Base-by-base conservation (phyloP, 2,888 invertebrate species). In the Epistrophe eligans region DNA sequence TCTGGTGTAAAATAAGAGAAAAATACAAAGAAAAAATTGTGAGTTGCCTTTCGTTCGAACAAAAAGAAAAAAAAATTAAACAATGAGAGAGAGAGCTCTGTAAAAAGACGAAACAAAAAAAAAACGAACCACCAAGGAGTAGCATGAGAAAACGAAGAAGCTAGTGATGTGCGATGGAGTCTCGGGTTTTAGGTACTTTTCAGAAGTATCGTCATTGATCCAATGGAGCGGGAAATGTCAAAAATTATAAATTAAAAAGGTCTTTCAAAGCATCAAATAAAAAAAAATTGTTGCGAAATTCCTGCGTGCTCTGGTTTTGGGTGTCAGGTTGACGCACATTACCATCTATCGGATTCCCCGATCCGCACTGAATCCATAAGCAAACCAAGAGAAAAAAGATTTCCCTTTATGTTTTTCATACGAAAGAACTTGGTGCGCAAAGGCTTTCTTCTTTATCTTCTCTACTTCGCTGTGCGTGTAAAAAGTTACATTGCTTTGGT, bases 381-480 rank as follows among this genome's bases (percentile, higher is more conserved):
- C 74, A 73, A 77, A 73, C 50, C 72, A 64, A 58, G 58, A 52
- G 50, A 77, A 70, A 45, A n/a, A 64, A 52, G 48, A 73, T 72
- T 77, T 85, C 66, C 73, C 73, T 73, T 74, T 81, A 73, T 80
- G 85, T 43, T 52, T 48, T 57, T 55, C 35, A 35, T 38, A 80
- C 66, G 70, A 67, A 74, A 80, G 60, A 80, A 84, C 76, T 80
- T 67, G 80, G 77, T 80, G 84, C 80, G 80, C 84, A 84, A 79
- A 84, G 84, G 67, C 80, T 84, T 84, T 84, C 79, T 79, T 84
- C 84, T 76, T 83, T 60, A 62, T 24, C 83, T 71, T 80, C 77
- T 84, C 77, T 67, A 67, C 73, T 80, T 67, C 77, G 48, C 55
- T 77, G 60, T 77, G 76, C 72, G 76, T 76, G 76, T 60, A 71